Evolutionary conservation across 2,888 invertebrate species (phyloP).

Genomic region (Troilus luridus): DNA sequence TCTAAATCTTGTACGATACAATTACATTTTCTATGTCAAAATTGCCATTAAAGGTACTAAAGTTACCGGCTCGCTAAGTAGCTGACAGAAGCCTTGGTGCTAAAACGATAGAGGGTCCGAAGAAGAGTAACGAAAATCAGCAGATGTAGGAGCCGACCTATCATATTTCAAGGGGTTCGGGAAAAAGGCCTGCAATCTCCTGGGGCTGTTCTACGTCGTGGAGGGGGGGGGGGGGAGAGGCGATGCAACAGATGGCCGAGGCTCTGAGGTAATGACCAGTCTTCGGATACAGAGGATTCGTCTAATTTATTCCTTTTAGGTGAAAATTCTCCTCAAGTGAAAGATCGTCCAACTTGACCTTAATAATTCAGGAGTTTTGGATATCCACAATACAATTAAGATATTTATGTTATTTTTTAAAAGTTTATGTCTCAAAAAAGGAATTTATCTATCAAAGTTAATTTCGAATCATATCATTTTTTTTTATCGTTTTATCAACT

Average conservation of each 20-base stretch:
- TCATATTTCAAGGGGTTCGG: constrained; percentile 44
- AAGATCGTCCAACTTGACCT: not conserved
- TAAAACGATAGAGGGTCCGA: constrained; percentile 1
- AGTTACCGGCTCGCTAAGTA: not conserved
- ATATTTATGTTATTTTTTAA: too few species aligned
- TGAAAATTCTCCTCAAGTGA: not conserved
- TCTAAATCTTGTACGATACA: not conserved
- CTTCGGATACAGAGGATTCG: not conserved
- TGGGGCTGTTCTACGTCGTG: constrained; percentile 25
- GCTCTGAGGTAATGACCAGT: constrained; percentile 3
- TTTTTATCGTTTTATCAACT: too few species aligned
- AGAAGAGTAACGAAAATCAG: constrained; percentile 41
- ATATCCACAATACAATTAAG: not conserved
- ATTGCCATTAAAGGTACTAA: not conserved
- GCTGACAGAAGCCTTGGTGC: not conserved
- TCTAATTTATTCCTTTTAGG: constrained; percentile 21
- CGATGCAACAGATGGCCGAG: constrained; percentile 5
- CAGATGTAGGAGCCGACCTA: constrained; percentile 36
- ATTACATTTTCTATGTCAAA: not conserved
- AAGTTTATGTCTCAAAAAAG: too few species aligned
- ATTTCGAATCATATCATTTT: too few species aligned
- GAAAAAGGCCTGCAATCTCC: constrained; percentile 29
- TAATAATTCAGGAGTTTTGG: not conserved
- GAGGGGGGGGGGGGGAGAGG: not conserved
- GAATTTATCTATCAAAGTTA: too few species aligned